These are phyloP conservation scores for Trichogramma evanescens DNA, from an alignment of 2,888 invertebrate genomes.

Conservation along the genomic window DNA sequence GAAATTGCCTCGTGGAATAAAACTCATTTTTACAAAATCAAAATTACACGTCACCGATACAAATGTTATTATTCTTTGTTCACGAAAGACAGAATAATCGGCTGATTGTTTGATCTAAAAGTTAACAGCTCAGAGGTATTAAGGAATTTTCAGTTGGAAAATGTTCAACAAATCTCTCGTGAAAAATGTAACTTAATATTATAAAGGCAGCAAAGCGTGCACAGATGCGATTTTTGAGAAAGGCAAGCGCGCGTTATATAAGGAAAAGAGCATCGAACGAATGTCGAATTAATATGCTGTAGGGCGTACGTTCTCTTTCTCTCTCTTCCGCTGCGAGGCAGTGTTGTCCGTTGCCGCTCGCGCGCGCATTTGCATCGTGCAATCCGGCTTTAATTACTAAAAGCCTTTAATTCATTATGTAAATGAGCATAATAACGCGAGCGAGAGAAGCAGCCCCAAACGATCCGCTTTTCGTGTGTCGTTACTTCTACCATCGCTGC, in stretches of 20 bases:
- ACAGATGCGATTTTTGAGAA: too few species aligned
- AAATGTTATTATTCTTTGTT: too few species aligned
- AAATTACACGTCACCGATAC: too few species aligned
- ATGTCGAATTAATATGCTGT: constrained; percentile 30
- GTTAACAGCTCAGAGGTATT: too few species aligned
- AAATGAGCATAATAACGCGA: constrained; percentile 39
- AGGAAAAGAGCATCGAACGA: constrained; percentile 19
- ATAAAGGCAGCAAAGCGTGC: too few species aligned
- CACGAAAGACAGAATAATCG: too few species aligned
- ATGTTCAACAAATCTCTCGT: too few species aligned
- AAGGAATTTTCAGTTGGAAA: too few species aligned
- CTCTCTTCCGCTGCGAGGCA: constrained; percentile 9
- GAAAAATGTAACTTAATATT: too few species aligned
- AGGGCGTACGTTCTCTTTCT: too few species aligned
- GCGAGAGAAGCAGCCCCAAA: constrained; percentile 33
- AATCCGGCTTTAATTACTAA: constrained; percentile 38
- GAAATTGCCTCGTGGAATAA: constrained; percentile 16
- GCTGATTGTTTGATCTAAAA: too few species aligned
- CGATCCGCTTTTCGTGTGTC: constrained; percentile 28
- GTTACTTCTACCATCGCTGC: constrained; percentile 1
- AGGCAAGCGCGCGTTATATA: not conserved
- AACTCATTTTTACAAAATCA: too few species aligned
- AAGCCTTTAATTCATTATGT: constrained; percentile 41
- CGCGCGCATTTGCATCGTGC: constrained; percentile 32
- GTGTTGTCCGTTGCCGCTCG: constrained; percentile 25